Conservation (phyloP, 2,797 vertebrate genomes). For the Cephalopachus bancanus region DNA sequence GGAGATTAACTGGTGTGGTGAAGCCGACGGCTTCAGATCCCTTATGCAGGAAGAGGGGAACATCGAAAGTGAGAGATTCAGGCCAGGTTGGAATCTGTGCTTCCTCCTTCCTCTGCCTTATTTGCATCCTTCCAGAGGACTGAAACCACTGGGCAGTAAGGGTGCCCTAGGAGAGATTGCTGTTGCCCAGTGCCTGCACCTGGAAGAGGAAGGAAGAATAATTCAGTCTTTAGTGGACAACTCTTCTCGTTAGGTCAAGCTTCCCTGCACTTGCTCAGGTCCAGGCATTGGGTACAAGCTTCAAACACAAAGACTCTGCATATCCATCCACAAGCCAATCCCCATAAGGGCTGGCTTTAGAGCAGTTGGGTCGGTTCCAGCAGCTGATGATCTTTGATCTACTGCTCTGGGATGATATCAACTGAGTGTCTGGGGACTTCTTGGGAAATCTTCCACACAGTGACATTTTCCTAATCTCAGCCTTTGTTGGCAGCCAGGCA, state of each 20-base stretch:
- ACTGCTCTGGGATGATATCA: background rate
- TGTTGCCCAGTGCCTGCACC: background rate
- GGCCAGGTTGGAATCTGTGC: background rate
- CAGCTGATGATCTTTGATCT: background rate
- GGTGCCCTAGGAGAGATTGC: background rate
- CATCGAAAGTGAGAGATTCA: background rate
- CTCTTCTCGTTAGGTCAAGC: background rate
- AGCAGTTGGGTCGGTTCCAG: background rate
- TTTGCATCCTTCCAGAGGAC: background rate
- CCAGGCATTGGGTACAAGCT: background rate
- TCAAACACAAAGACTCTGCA: background rate
- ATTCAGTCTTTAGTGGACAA: background rate
- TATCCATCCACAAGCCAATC: background rate
- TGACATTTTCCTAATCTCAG: slow-evolving; percentile 11
- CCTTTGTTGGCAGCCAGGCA: background rate
- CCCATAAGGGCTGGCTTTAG: background rate
- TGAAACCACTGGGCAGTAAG: background rate
- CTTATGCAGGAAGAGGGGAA: background rate
- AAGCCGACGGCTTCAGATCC: background rate
- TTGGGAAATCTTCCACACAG: background rate
- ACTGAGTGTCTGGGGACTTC: background rate
- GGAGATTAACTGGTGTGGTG: background rate
- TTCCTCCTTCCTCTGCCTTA: background rate
- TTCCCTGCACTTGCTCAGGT: background rate
- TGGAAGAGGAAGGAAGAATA: background rate